These are phyloP conservation scores for Zosterops borbonicus DNA, from an alignment of 2,113 vertebrate species.

Conservation along the genomic window DNA sequence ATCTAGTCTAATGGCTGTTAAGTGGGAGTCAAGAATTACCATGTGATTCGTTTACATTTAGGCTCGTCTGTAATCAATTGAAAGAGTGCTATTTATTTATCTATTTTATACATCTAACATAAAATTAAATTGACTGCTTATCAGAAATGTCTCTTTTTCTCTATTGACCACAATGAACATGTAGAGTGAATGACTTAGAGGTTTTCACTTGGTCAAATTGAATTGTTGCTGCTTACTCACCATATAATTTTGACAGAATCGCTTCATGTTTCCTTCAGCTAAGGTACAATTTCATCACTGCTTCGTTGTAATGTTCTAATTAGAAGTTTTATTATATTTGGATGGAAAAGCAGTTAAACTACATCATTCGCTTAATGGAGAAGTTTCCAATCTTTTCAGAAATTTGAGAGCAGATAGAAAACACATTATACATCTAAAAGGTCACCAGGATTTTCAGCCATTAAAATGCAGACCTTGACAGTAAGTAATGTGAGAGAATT, in stretches of 20 bases:
- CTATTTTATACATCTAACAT: background rate
- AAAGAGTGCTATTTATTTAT: background rate
- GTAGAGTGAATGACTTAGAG: background rate
- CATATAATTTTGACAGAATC: background rate
- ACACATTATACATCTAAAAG: background rate
- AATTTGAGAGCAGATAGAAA: background rate
- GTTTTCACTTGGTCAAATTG: background rate
- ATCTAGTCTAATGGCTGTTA: background rate
- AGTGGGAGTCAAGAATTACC: background rate
- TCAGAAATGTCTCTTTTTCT: background rate
- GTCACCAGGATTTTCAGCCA: background rate
- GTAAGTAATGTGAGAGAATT: background rate
- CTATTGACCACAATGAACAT: background rate
- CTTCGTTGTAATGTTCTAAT: background rate
- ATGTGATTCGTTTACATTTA: background rate
- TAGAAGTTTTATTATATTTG: background rate
- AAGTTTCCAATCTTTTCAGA: background rate
- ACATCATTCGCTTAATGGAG: background rate
- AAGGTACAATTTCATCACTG: background rate
- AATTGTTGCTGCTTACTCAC: background rate
- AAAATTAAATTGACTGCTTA: background rate
- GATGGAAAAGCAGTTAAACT: background rate
- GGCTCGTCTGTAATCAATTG: background rate
- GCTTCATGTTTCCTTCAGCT: background rate
- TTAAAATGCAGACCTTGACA: background rate